Evolutionary conservation across 2,888 invertebrate species (phyloP).

Genomic region (Leptinotarsa tumamoca): DNA sequence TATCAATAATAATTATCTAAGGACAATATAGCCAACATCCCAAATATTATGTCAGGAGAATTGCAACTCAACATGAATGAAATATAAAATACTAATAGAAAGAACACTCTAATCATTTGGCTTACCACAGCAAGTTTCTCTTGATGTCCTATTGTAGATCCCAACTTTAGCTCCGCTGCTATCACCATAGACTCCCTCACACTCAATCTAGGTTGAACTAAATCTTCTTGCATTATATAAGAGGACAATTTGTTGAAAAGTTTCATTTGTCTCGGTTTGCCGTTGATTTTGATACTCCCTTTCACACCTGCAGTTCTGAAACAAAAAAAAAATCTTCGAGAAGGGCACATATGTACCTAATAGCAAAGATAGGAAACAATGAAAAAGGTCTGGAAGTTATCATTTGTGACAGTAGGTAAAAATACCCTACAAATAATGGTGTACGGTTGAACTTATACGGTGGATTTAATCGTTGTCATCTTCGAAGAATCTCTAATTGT

Average conservation of each 20-base stretch:
- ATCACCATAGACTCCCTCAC: constrained; percentile 81
- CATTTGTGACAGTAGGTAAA: too few species aligned
- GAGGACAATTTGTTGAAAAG: constrained; percentile 81
- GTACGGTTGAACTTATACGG: too few species aligned
- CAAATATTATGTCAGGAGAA: too few species aligned
- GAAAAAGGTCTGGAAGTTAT: too few species aligned
- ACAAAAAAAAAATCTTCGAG: constrained; percentile 25
- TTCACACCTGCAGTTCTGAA: constrained; percentile 70
- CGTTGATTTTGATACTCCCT: constrained; percentile 78
- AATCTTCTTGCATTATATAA: constrained; percentile 86
- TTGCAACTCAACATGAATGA: too few species aligned
- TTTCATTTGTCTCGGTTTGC: constrained; percentile 74
- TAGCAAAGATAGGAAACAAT: too few species aligned
- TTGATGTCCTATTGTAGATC: constrained; percentile 69
- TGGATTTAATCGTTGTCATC: too few species aligned
- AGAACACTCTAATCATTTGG: not conserved
- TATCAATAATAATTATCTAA: too few species aligned
- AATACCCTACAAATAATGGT: too few species aligned
- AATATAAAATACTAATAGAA: too few species aligned
- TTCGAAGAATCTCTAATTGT: not conserved
- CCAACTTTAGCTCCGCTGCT: constrained; percentile 80
- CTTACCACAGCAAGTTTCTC: constrained; percentile 77
- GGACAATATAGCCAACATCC: too few species aligned
- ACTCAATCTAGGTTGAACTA: constrained; percentile 78
- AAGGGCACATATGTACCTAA: too few species aligned